Conservation (phyloP, 1,140 invertebrate species). For the Manduca sexta region DNA sequence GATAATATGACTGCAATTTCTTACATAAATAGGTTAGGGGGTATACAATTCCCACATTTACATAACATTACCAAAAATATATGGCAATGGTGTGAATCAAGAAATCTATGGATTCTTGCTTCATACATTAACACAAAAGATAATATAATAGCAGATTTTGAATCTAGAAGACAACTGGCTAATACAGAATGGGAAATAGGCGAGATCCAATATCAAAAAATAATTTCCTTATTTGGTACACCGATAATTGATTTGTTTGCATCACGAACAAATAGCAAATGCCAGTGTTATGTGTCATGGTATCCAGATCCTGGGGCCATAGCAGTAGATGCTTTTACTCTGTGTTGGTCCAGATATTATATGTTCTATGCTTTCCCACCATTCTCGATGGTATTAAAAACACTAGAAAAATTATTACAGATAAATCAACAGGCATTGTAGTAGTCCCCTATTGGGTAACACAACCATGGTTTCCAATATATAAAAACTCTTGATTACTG, state of each 20-base stretch:
- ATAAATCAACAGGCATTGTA: conserved; percentile 24
- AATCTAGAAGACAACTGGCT: conserved; percentile 3
- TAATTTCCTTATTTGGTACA: background rate
- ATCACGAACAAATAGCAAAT: conserved; percentile 14
- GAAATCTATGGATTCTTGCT: conserved; percentile 1
- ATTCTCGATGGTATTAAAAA: conserved; percentile 23
- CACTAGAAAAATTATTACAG: conserved; percentile 16
- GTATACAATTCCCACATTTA: conserved; percentile 1
- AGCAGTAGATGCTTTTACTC: conserved; percentile 14
- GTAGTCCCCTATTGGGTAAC: conserved; percentile 28
- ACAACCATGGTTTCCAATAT: conserved; percentile 32
- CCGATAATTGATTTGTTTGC: conserved; percentile 14
- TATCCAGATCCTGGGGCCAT: conserved; percentile 9
- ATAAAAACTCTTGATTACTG: conserved; percentile 10
- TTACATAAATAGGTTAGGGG: conserved; percentile 7
- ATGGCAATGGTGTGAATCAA: conserved; percentile 9
- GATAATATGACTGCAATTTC: conserved; percentile 6
- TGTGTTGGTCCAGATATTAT: conserved; percentile 7
- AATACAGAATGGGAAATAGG: background rate
- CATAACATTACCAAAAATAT: conserved; percentile 1
- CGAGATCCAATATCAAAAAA: background rate
- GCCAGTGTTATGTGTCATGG: conserved; percentile 12
- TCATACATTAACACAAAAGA: conserved; percentile 6
- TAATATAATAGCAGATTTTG: conserved; percentile 5
- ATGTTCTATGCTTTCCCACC: conserved; percentile 29